A percentile compares a stretch with the other conserved stretches of the same genome.
These are phyloP conservation scores for Megamerina dolium DNA, from an alignment of 2,888 invertebrate species.

Conservation along the genomic window DNA sequence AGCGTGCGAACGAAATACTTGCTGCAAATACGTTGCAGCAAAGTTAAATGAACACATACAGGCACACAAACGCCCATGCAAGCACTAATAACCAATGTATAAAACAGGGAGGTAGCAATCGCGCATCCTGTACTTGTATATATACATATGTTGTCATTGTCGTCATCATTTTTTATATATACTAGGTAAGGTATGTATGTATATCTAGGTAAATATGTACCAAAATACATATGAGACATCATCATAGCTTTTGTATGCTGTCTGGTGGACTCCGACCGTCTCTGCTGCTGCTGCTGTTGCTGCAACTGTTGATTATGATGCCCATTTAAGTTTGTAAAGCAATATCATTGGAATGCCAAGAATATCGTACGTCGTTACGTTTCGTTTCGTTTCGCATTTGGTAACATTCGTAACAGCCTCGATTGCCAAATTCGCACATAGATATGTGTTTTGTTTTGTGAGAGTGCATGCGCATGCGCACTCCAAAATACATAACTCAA, in stretches of 20 bases:
- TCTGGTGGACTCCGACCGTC: too few relatives aligned
- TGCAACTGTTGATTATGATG: too few relatives aligned
- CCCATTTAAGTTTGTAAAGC: too few relatives aligned
- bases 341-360: too few relatives aligned
- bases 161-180: too few relatives aligned
- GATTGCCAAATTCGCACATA: conserved; percentile 17
- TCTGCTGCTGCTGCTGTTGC: too few relatives aligned
- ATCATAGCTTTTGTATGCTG: too few relatives aligned
- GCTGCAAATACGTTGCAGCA: background rate
- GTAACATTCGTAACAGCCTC: conserved; percentile 7
- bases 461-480: conserved; percentile 16
- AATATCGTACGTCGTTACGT: too few relatives aligned
- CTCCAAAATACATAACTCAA: background rate
- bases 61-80: background rate
- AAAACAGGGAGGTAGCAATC: background rate
- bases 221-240: too few relatives aligned
- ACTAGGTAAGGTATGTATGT: too few relatives aligned
- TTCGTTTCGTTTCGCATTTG: conserved; percentile 9
- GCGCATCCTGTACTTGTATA: background rate
- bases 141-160: background rate
- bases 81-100: background rate
- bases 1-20: conserved; percentile 20
- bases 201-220: too few relatives aligned
- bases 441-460: too few relatives aligned
- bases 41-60: background rate